Evolutionary conservation across 2,113 vertebrate genomes (phyloP), one percentile per base, ranked within the genome.

Genomic region (Erythrolamprus reginae): DNA sequence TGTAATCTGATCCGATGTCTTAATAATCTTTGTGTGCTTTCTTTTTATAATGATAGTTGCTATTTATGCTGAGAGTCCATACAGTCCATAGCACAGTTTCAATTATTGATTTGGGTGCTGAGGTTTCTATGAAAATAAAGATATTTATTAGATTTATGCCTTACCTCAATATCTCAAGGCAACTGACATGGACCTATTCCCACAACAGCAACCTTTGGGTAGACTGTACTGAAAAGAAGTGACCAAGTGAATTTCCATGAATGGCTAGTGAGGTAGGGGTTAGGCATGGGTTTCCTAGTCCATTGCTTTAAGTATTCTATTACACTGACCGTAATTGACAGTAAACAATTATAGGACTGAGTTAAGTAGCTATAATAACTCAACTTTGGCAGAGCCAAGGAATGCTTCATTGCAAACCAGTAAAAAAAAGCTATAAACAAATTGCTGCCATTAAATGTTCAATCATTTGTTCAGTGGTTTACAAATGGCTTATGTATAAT

Each of bases 371-470:
- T 86, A 42, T 2, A 77, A 38, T 77, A 77, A 38, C 33, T 38
- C 87, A 10, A 82, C n/a, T 17, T 8, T 33, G 17, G 19, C 48
- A 87, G 17, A 47, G 65, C 15, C 33, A 45, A 53, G 42, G 7
- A 70, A 70, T 70, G 42, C 24, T 85, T 53, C 19, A 6, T 4
- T 47, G 38, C 13, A 19, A 87, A 70, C 19, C 24, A 82, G 3
- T 26, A 77, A 70, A n/a, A 86, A 1, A 3, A 33, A 55, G 23
- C 90, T 93, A 42, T 91, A 94, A 94, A 92, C 91, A 95, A 77
- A 89, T 93, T 42, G 88, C 94, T 94, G 90, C 77, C 47, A 23
- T 95, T 86, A 94, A 94, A 91, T 94, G 94, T 95, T 94, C 93
- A 95, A 91, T 91, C 33, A 87, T 53, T 93, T 90, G 82, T 94